A percentile compares a stretch with the other conserved stretches of the same genome.
Evolutionary conservation across 1,140 invertebrate species (phyloP).

Genomic region (Drosophila albomicans): DNA sequence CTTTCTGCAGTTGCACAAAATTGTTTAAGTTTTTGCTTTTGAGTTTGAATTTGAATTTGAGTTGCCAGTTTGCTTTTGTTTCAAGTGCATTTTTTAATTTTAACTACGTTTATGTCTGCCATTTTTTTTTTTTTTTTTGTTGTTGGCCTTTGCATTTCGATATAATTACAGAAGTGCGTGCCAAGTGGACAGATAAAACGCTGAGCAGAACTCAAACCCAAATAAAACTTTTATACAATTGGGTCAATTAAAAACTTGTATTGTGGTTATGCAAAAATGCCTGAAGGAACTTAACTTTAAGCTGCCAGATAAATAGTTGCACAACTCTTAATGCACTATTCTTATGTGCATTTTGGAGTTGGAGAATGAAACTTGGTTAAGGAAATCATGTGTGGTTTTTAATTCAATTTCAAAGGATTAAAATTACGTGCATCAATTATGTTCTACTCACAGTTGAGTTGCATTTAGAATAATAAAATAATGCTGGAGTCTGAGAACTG

Average conservation of each 20-base stretch:
- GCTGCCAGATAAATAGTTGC: slow-evolving; percentile 11
- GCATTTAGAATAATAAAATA: too few relatives aligned
- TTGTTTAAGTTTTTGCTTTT: slow-evolving; percentile 54
- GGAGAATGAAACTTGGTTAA: too few relatives aligned
- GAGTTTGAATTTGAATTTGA: slow-evolving; percentile 43
- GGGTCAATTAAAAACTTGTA: slow-evolving; percentile 45
- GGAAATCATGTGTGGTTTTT: too few relatives aligned
- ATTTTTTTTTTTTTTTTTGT: neutral
- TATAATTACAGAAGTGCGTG: slow-evolving; percentile 49
- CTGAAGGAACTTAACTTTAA: neutral
- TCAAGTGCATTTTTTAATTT: slow-evolving; percentile 32
- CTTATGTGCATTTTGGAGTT: neutral
- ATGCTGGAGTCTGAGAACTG: too few relatives aligned
- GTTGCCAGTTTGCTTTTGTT: slow-evolving; percentile 48
- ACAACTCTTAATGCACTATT: neutral
- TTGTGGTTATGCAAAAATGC: slow-evolving; percentile 9
- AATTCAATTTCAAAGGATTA: too few relatives aligned
- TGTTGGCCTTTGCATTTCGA: slow-evolving; percentile 9
- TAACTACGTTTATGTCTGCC: slow-evolving; percentile 29
- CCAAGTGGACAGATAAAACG: slow-evolving; percentile 48
- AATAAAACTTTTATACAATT: slow-evolving; percentile 15
- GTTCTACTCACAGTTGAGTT: too few relatives aligned
- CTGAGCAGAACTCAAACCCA: slow-evolving; percentile 1
- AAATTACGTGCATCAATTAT: too few relatives aligned
- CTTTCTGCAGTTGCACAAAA: slow-evolving; percentile 57